A percentile compares a stretch with the other conserved stretches of the same genome.
These are phyloP conservation scores for Cataglyphis hispanica DNA, from an alignment of 1,140 invertebrate species.

Conservation along the genomic window DNA sequence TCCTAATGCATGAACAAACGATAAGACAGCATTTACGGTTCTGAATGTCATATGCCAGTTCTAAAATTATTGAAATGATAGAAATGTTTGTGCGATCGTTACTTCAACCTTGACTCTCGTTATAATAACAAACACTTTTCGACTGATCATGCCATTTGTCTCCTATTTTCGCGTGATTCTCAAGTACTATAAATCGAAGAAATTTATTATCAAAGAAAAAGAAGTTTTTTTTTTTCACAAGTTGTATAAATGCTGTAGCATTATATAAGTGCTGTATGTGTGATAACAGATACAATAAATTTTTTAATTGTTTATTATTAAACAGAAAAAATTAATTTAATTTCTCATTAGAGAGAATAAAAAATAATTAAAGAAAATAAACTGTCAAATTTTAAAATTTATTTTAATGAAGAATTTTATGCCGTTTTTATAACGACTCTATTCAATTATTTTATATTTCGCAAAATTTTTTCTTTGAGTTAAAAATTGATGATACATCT, in stretches of 20 bases:
- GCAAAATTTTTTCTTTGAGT: background rate
- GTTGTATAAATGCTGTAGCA: background rate
- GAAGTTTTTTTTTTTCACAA: background rate
- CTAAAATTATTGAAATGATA: background rate
- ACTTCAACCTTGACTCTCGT: slow-evolving; percentile 33
- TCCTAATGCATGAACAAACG: background rate
- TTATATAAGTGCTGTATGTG: background rate
- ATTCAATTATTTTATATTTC: background rate
- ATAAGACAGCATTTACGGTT: background rate
- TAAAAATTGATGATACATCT: background rate
- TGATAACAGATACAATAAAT: background rate
- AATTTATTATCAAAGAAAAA: background rate
- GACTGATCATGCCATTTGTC: background rate
- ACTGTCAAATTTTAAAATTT: background rate
- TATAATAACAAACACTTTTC: slow-evolving; percentile 9
- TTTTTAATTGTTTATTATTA: background rate
- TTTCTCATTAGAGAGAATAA: background rate
- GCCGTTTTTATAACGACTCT: background rate
- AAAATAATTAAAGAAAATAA: background rate
- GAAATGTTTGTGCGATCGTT: background rate
- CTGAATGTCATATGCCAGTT: background rate
- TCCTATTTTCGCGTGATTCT: slow-evolving; percentile 4
- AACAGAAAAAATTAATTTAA: background rate
- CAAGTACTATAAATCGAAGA: background rate
- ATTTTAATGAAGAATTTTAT: slow-evolving; percentile 2